Conservation (phyloP, 2,797 vertebrate genomes). For the Epinephelus malabaricus region DNA sequence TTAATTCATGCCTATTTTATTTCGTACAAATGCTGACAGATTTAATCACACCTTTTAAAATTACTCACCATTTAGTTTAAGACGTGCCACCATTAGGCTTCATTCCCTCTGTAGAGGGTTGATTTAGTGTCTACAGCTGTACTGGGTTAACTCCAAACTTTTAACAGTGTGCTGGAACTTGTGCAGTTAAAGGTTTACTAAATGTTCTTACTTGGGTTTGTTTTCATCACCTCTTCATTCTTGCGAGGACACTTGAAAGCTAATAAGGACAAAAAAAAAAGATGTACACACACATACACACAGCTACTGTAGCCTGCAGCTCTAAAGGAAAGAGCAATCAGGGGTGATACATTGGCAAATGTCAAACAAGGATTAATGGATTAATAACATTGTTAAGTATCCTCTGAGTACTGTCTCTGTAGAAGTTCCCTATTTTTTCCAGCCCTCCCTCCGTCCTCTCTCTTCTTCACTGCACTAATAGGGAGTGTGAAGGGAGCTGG, state of each 20-base stretch:
- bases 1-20: neutral
- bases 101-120: neutral
- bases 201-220: slow-evolving; percentile 26
- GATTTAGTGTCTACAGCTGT: neutral
- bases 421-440: slow-evolving; percentile 61
- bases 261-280: slow-evolving; percentile 21
- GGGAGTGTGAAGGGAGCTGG: slow-evolving; percentile 77
- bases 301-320: slow-evolving; percentile 63
- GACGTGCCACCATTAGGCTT: slow-evolving; percentile 2
- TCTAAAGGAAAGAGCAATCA: slow-evolving; percentile 76
- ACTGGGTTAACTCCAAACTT: slow-evolving; percentile 17
- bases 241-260: slow-evolving; percentile 44
- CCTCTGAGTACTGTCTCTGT: slow-evolving; percentile 75
- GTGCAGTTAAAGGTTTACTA: slow-evolving; percentile 13
- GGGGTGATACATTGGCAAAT: slow-evolving; percentile 83
- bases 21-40: neutral
- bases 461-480: slow-evolving; percentile 77
- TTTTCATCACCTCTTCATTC: slow-evolving; percentile 41
- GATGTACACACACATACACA: slow-evolving; percentile 29
- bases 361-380: slow-evolving; percentile 88
- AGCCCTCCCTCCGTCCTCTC: slow-evolving; percentile 51
- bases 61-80: neutral
- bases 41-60: slow-evolving; percentile 21
- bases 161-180: neutral
- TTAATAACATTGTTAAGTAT: slow-evolving; percentile 87